Evolutionary conservation across 2,888 invertebrate genomes (phyloP), one percentile per base, ranked within the genome.

Genomic region (Omphaloscelis lunosa): DNA sequence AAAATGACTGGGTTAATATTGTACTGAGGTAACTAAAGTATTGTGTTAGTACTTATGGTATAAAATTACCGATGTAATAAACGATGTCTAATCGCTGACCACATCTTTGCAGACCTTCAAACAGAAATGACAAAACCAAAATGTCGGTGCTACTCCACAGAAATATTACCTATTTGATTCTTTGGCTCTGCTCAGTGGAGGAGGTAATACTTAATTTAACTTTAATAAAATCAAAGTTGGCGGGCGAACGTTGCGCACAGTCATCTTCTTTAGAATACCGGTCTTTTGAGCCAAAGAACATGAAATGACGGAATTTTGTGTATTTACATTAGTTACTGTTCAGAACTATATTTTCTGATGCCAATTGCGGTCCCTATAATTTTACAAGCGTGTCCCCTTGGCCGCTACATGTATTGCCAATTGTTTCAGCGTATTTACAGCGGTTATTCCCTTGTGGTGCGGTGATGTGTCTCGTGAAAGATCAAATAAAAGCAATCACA

Each of bases 341-440:
- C 70, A 62, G 69, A 59, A 72, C 80, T 74, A 80, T 74, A 66
- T 67, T 72, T 75, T 77, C 66, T 78, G 67, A 84, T 90, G 89
- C 90, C 88, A 89, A 86, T 89, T 87, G 85, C 83, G 67, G 85
- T 53, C 82, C 80, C 71, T 78, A 84, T 69, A 77, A 86, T 80
- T 88, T 86, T 84, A 80, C 76, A 88, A 86, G 88, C 90, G 85
- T 86, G 86, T 84, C 83, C 82, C 84, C 90, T 92, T 91, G 92
- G 91, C 89, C 86, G 91, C 93, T 94, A 94, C 91, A 91, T 90
- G 90, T 92, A 85, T 89, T 86, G 89, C 88, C 90, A 88, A 88
- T 90, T 86, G 51, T 80, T 73, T 87, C 81, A 90, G 91, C 90
- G 62, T 95, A 95, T 95, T 89, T 95, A 95, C 95, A 95, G 94